These are phyloP conservation scores for Nyctibius grandis DNA, from an alignment of 2,797 vertebrate species.

Conservation along the genomic window DNA sequence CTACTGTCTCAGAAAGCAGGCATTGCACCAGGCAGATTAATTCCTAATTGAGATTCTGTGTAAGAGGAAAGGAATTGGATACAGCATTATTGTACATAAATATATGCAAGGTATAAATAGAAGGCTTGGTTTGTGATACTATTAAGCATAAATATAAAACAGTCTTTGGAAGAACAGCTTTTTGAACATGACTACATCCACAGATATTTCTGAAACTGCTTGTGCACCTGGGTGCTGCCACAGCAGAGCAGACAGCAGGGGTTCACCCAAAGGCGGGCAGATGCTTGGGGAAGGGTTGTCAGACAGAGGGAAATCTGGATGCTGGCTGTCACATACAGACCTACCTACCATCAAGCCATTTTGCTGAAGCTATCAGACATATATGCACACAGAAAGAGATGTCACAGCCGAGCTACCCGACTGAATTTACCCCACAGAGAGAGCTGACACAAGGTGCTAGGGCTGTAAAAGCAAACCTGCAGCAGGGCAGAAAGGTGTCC, in stretches of 20 bases:
- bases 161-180: neutral
- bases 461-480: neutral
- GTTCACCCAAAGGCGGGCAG: neutral
- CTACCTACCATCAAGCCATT: accelerated
- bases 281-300: neutral
- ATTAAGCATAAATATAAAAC: neutral
- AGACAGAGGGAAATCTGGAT: neutral
- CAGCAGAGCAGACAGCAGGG: neutral
- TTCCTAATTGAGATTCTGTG: neutral
- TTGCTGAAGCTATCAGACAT: neutral
- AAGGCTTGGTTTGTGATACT: neutral
- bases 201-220: neutral
- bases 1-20: neutral
- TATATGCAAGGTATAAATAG: neutral
- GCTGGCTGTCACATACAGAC: neutral
- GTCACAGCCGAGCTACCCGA: neutral
- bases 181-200: neutral
- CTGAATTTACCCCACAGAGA: neutral
- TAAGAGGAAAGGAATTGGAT: neutral
- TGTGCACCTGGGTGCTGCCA: neutral
- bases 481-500: neutral
- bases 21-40: neutral
- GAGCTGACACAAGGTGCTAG: accelerated
- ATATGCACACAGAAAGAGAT: accelerated
- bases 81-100: neutral